phyloP scores from a whole-genome alignment of 1,140 invertebrate species.

The Heliconius hermathena region DNA sequence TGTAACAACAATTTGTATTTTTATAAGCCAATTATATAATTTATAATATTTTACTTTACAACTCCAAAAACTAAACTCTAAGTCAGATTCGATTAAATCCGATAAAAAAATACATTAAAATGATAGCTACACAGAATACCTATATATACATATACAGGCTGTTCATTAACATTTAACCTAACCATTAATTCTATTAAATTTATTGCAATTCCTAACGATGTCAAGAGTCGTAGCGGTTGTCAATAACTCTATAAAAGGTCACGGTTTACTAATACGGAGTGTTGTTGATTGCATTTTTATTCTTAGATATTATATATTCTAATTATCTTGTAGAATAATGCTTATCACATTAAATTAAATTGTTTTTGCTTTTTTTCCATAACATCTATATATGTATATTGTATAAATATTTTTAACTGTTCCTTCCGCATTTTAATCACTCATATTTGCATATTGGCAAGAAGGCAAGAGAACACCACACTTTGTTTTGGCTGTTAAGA shows the following conservation, averaged over 20 bases:
- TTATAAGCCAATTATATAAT: too few species aligned
- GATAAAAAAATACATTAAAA: background rate
- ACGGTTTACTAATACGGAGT: background rate
- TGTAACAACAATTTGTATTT: too few species aligned
- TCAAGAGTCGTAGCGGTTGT: background rate
- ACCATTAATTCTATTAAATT: background rate
- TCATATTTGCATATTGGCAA: background rate
- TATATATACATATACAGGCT: background rate
- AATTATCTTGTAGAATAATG: background rate
- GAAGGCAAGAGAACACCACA: background rate
- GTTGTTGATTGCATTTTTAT: conserved; percentile 8
- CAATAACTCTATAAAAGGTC: conserved; percentile 7
- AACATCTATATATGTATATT: background rate
- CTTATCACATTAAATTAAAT: background rate
- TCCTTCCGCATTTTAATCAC: background rate
- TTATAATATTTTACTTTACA: background rate
- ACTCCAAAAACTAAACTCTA: background rate
- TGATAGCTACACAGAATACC: background rate
- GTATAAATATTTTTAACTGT: background rate
- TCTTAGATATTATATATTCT: background rate
- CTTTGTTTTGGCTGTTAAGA: too few species aligned
- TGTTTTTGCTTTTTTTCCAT: background rate
- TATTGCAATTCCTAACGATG: conserved; percentile 1
- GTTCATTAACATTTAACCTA: conserved; percentile 4
- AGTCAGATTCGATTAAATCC: background rate